These are phyloP conservation scores for Axis porcinus DNA, from an alignment of 2,113 vertebrate genomes.

Conservation along the genomic window DNA sequence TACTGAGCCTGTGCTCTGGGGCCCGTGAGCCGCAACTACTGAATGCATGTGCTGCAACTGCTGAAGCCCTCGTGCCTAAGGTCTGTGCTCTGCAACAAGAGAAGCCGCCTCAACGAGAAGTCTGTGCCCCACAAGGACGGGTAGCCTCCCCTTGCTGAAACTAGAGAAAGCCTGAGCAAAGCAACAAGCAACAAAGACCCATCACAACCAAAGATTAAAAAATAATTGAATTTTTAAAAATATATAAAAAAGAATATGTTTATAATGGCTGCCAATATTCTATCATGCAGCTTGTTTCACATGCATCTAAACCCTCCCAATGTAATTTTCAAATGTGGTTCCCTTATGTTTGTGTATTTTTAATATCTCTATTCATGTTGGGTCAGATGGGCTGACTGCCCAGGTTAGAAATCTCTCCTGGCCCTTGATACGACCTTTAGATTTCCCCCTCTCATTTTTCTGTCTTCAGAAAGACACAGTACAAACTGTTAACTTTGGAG, in stretches of 20 bases:
- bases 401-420: not conserved
- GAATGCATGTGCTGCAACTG: not conserved
- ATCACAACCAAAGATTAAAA: rapidly evolving
- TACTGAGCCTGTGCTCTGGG: not conserved
- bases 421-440: not conserved
- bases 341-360: not conserved
- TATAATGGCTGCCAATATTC: not conserved
- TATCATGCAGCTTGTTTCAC: not conserved
- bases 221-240: not conserved
- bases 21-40: not conserved
- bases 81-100: not conserved
- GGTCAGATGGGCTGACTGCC: not conserved
- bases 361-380: not conserved
- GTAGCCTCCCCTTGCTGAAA: rapidly evolving
- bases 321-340: not conserved
- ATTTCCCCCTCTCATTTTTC: not conserved
- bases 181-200: not conserved
- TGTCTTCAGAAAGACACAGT: not conserved
- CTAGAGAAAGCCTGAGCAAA: not conserved
- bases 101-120: not conserved
- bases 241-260: not conserved
- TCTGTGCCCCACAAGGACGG: not conserved
- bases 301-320: not conserved
- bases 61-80: not conserved
- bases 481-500: not conserved